A percentile compares a stretch with the other conserved stretches of the same genome.
Evolutionary conservation across 2,797 vertebrate genomes (phyloP).

Genomic region (Melanotaenia nigrans): DNA sequence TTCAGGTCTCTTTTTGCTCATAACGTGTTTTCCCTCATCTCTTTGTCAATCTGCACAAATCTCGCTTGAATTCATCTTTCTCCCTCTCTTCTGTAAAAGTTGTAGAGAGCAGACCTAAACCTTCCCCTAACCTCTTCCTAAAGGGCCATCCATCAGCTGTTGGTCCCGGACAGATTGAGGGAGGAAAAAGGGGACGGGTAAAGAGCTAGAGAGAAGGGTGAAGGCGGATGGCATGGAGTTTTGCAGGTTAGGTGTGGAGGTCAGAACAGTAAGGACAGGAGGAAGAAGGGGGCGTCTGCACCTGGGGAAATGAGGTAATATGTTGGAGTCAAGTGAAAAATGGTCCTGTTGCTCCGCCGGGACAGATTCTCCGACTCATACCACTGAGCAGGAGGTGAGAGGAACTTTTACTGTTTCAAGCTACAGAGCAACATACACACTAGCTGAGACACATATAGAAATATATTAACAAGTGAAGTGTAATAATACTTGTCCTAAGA

Average conservation of each 20-base stretch:
- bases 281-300: slow-evolving; percentile 41
- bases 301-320: slow-evolving; percentile 64
- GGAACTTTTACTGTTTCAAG: slow-evolving; percentile 20
- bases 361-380: slow-evolving; percentile 37
- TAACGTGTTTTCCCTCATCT: slow-evolving; percentile 24
- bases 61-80: slow-evolving; percentile 39
- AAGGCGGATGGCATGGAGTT: slow-evolving; percentile 44
- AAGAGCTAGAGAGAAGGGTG: slow-evolving; percentile 45
- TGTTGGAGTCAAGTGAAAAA: slow-evolving; percentile 71
- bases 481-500: neutral
- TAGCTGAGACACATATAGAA: neutral
- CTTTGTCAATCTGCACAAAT: slow-evolving; percentile 46
- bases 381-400: slow-evolving; percentile 29
- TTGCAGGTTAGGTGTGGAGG: slow-evolving; percentile 51
- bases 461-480: neutral
- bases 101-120: slow-evolving; percentile 57
- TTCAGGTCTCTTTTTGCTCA: slow-evolving; percentile 18
- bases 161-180: slow-evolving; percentile 39
- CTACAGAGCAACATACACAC: neutral
- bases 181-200: slow-evolving; percentile 31
- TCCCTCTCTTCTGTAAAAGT: slow-evolving; percentile 36
- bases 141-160: slow-evolving; percentile 72
- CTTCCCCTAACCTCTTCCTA: slow-evolving; percentile 50
- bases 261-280: slow-evolving; percentile 48
- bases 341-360: slow-evolving; percentile 39